A percentile compares a stretch with the other conserved stretches of the same genome.
phyloP scores from a whole-genome alignment of 2,113 vertebrate species.

The Sphyrna mokarran region DNA sequence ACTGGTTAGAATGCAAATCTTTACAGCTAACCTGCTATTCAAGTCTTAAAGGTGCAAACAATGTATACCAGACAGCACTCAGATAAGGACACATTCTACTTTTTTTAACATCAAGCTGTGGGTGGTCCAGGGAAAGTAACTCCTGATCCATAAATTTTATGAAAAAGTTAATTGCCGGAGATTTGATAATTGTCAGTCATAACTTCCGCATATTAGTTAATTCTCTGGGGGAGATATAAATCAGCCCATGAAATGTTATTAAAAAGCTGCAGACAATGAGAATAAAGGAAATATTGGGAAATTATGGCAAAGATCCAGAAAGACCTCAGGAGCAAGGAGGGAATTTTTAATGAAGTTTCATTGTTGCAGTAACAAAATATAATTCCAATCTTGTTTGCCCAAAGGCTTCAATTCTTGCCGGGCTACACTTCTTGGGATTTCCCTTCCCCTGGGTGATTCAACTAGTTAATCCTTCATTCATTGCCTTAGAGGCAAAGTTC shows the following conservation, averaged over 20 bases:
- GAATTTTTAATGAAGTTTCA: not conserved
- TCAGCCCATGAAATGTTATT: not conserved
- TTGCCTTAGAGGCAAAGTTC: not conserved
- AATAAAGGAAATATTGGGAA: not conserved
- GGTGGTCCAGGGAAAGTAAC: not conserved
- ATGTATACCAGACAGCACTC: not conserved
- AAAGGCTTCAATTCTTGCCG: not conserved
- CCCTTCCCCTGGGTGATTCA: not conserved
- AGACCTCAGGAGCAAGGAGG: not conserved
- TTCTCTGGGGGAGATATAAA: not conserved
- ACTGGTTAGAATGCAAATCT: too few species aligned
- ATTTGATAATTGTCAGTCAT: not conserved
- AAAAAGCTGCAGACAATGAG: constrained; percentile 16
- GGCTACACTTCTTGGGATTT: not conserved
- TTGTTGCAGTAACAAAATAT: not conserved
- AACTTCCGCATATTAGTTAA: not conserved
- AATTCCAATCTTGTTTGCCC: not conserved
- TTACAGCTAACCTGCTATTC: too few species aligned
- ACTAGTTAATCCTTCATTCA: not conserved
- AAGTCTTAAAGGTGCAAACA: too few species aligned
- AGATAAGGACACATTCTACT: not conserved
- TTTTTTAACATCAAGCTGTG: not conserved
- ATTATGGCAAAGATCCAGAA: not conserved
- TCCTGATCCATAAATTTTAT: not conserved
- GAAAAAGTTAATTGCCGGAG: constrained; percentile 23